Percentiles rank a stretch among this genome's conserved stretches.
Evolutionary conservation across 2,113 vertebrate genomes (phyloP).

Genomic region (Poeciliopsis turrubarensis): DNA sequence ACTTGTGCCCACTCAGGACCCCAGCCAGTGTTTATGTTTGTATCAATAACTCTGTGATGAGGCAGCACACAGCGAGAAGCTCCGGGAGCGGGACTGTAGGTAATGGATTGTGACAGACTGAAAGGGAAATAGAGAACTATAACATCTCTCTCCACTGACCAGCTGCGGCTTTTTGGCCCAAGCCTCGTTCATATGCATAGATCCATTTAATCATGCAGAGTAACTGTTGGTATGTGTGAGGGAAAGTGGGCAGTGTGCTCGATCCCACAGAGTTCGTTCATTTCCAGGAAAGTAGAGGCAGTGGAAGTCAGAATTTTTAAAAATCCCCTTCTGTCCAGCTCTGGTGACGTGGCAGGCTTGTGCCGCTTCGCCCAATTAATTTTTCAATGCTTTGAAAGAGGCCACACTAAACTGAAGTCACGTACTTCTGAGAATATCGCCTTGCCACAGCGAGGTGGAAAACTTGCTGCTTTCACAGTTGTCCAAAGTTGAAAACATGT

Average conservation of each 20-base stretch:
- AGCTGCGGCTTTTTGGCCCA: constrained; percentile 65
- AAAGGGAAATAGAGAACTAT: constrained; percentile 60
- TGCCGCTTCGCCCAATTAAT: constrained; percentile 59
- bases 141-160: constrained; percentile 41
- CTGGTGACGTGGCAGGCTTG: constrained; percentile 45
- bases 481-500: constrained; percentile 23
- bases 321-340: constrained; percentile 55
- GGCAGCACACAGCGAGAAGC: constrained; percentile 24
- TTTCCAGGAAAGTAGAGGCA: constrained; percentile 43
- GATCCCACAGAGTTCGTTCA: constrained; percentile 34
- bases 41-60: constrained; percentile 39
- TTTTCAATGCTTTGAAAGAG: constrained; percentile 46
- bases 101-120: constrained; percentile 62
- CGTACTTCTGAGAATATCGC: constrained; percentile 19
- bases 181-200: constrained; percentile 77
- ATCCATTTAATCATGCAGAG: constrained; percentile 61
- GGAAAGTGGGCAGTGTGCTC: background rate
- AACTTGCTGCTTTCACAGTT: constrained; percentile 25
- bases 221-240: constrained; percentile 24
- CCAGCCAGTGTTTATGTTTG: constrained; percentile 46
- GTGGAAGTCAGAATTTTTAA: constrained; percentile 58
- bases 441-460: constrained; percentile 20
- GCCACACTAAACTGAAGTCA: constrained; percentile 17
- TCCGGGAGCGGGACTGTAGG: constrained; percentile 22
- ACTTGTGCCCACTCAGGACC: constrained; percentile 33